Percentiles rank a stretch among this genome's conserved stretches.
These are phyloP conservation scores for Lysiphlebus fabarum DNA, from an alignment of 1,140 invertebrate species.

Conservation along the genomic window DNA sequence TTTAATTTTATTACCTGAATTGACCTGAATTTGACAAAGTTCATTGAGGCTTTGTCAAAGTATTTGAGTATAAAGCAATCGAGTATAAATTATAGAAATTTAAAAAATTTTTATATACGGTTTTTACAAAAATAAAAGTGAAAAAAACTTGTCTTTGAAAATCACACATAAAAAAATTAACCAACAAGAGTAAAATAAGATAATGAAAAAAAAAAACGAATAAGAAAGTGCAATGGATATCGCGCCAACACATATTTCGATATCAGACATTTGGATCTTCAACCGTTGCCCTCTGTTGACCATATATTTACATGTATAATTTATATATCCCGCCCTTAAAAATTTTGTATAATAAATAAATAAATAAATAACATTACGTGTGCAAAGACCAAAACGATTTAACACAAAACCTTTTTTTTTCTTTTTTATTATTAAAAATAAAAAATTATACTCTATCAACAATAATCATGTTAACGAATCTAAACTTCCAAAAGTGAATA, in stretches of 20 bases:
- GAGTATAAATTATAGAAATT: too few relatives aligned
- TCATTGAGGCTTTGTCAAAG: too few relatives aligned
- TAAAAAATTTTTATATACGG: too few relatives aligned
- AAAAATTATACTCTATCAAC: too few relatives aligned
- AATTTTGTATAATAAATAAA: constrained; percentile 8
- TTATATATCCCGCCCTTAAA: constrained; percentile 44
- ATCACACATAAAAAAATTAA: constrained; percentile 14
- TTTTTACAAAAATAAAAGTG: too few relatives aligned
- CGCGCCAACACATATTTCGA: constrained; percentile 47
- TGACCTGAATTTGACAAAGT: too few relatives aligned
- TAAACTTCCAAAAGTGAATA: too few relatives aligned
- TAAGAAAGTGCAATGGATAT: constrained; percentile 29
- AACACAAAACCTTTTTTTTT: constrained; percentile 10
- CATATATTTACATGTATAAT: constrained; percentile 54
- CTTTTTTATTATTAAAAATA: too few relatives aligned
- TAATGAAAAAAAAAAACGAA: constrained; percentile 4
- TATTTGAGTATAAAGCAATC: too few relatives aligned
- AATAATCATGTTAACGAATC: too few relatives aligned
- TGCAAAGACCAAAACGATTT: constrained; percentile 20
- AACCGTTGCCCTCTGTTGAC: constrained; percentile 30
- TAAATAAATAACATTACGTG: not conserved
- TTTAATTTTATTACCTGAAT: too few relatives aligned
- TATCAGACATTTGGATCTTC: constrained; percentile 46
- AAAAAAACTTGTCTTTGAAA: too few relatives aligned
- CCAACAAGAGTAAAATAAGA: constrained; percentile 9